Conservation (phyloP, 2,113 vertebrate species). For the Caretta caretta region DNA sequence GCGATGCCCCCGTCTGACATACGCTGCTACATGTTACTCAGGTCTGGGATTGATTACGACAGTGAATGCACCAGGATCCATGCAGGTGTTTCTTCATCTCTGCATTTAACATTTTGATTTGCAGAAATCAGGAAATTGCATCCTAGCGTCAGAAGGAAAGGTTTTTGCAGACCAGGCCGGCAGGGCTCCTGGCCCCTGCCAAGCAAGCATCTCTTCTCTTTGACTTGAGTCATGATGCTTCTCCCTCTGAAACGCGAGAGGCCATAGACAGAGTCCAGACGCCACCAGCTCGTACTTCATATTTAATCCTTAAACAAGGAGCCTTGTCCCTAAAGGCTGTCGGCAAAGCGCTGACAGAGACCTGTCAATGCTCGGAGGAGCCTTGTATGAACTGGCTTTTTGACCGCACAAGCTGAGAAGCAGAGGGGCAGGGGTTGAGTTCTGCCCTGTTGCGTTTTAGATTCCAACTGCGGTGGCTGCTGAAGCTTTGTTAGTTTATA, state of each 20-base stretch:
- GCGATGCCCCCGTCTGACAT: not conserved
- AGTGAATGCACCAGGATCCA: not conserved
- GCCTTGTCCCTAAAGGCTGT: not conserved
- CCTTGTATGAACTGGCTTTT: too few relatives aligned
- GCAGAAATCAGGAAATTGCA: not conserved
- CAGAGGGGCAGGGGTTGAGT: not conserved
- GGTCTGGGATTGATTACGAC: not conserved
- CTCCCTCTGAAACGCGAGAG: not conserved
- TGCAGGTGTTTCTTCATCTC: not conserved
- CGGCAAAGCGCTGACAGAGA: not conserved
- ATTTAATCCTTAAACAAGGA: not conserved
- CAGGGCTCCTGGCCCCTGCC: not conserved
- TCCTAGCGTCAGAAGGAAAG: accelerated
- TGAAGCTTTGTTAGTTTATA: not conserved
- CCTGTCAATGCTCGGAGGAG: not conserved
- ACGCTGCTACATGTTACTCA: not conserved
- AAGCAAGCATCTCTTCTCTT: not conserved
- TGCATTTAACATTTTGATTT: not conserved
- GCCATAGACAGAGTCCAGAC: not conserved
- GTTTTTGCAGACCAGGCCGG: not conserved
- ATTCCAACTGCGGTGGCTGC: accelerated
- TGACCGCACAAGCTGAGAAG: not conserved
- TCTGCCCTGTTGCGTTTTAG: not conserved
- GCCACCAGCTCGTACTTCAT: not conserved
- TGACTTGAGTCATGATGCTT: accelerated